A percentile compares a stretch with the other conserved stretches of the same genome.
Conservation (phyloP, 2,113 vertebrate species). For the Ariopsis seemanni region DNA sequence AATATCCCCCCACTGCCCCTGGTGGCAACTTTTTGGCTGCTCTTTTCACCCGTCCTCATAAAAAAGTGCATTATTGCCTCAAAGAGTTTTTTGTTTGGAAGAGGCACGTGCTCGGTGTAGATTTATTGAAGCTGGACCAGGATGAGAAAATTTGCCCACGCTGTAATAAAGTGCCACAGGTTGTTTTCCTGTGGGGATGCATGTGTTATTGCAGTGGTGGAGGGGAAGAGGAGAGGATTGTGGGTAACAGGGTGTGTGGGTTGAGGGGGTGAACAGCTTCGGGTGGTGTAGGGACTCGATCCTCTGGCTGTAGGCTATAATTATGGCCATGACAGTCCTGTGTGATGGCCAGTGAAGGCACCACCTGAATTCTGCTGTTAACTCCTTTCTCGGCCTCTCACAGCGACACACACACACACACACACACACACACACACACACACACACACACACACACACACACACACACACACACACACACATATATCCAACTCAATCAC, state of each 20-base stretch:
- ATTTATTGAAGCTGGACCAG: constrained; percentile 72
- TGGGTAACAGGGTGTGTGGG: constrained; percentile 10
- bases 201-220: constrained; percentile 62
- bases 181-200: constrained; percentile 64
- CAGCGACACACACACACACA: constrained; percentile 59
- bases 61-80: constrained; percentile 55
- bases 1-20: constrained; percentile 58
- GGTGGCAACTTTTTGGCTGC: constrained; percentile 39
- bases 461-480: constrained; percentile 32
- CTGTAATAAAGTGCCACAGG: constrained; percentile 64
- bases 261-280: constrained; percentile 13
- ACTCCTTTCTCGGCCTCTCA: constrained; percentile 60
- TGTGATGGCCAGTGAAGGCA: constrained; percentile 49
- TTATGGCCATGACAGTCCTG: constrained; percentile 30
- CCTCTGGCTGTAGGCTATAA: constrained; percentile 44
- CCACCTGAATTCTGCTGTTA: constrained; percentile 58
- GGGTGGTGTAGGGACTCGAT: background rate
- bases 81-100: constrained; percentile 51
- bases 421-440: constrained; percentile 2
- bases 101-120: constrained; percentile 46
- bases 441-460: constrained; percentile 48
- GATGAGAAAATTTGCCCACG: constrained; percentile 48
- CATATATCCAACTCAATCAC: background rate
- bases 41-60: constrained; percentile 19
- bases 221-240: constrained; percentile 35